phyloP scores from a whole-genome alignment of 64 coral and sea anemone species.

The Pachyseris speciosa region DNA sequence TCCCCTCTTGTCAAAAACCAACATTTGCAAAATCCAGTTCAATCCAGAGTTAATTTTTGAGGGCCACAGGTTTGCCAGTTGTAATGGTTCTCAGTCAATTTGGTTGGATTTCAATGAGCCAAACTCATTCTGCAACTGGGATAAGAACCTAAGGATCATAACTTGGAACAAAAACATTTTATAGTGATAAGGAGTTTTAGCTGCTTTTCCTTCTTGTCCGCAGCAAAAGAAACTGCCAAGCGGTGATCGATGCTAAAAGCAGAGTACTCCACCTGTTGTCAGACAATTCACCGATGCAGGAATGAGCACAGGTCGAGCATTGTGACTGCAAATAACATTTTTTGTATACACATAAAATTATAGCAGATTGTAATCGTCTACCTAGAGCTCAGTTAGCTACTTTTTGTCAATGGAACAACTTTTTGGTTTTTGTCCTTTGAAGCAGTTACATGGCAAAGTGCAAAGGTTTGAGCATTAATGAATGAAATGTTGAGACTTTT shows the following conservation, averaged over 20 bases:
- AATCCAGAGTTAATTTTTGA: too few relatives aligned
- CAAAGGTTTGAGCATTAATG: too few relatives aligned
- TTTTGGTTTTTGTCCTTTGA: too few relatives aligned
- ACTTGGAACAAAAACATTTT: too few relatives aligned
- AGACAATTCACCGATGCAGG: neutral
- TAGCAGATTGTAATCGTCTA: neutral
- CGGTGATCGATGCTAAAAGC: neutral
- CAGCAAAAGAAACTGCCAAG: constrained; percentile 37
- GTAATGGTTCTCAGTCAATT: too few relatives aligned
- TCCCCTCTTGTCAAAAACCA: too few relatives aligned
- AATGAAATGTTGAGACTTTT: too few relatives aligned
- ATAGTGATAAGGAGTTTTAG: neutral
- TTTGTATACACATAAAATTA: neutral
- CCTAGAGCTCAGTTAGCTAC: neutral
- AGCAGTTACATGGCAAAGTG: too few relatives aligned
- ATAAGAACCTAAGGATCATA: neutral
- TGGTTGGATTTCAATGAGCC: too few relatives aligned
- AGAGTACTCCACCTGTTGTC: neutral
- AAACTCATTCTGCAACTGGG: neutral
- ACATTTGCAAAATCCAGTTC: too few relatives aligned
- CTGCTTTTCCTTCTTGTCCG: neutral
- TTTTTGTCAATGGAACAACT: neutral
- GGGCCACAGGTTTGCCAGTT: too few relatives aligned
- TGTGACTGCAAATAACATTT: neutral
- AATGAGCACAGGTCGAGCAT: neutral